Evolutionary conservation across 1,140 invertebrate genomes (phyloP), one percentile per base, ranked within the genome.

Genomic region (Drosophila guanche): DNA sequence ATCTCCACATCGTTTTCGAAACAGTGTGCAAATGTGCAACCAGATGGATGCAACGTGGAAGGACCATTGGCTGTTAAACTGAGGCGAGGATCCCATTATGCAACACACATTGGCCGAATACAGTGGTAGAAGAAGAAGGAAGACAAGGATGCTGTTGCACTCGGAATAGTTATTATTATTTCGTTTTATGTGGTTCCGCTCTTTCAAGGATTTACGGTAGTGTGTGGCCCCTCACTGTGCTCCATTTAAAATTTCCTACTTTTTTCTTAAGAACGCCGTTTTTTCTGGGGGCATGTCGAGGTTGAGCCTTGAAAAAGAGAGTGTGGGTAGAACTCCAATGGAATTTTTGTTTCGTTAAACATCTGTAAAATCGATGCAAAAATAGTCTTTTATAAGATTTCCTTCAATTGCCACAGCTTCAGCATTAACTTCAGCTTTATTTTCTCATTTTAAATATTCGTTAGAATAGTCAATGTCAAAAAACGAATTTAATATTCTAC

Each of bases 31-130:
- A 37, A 37, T 37, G 33, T 37, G 10, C 33, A 37, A 37, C 33
- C 33, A 37, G 33, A 37, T 37, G 33, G 33, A 37, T 37, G 33
- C 33, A 37, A 37, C 33, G 33, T 10, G 33, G 10, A 12, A 65
- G 22, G 62, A 47, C 63, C 75, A 76, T 76, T 68, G 72, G 40
- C 72, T 76, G 71, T 76, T 76, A 68, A 76, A 76, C 67, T 71
- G 7, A 46, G 57, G 50, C 46, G 46, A 55, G 33, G 29, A 55
- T 52, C 42, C 25, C 42, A 41, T 47, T 60, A 50, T 51, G 43
- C 45, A 58, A 58, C 37, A 41, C 33, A 54, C 37, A 37, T 37
- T 37, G 33, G 10, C 33, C 4, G 33, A 37, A 37, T 37, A 20
- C 46, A 48, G 45, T 16, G 7, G 25, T 2, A 22, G 20, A 22